Evolutionary conservation across 2,888 invertebrate genomes (phyloP).

Genomic region (Cremastinae sp.): DNA sequence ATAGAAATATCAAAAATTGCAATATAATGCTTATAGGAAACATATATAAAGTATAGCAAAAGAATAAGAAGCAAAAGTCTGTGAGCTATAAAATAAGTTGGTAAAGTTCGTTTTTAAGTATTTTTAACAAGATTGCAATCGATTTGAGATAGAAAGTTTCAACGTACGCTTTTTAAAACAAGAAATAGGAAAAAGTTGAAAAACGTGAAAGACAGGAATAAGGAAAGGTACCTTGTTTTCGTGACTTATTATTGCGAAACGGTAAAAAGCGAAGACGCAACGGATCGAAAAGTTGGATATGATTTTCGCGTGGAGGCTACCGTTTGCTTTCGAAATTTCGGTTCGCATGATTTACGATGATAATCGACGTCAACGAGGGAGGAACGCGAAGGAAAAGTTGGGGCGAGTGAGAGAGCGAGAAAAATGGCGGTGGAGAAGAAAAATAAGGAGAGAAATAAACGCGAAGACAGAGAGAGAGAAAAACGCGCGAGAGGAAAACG

Average conservation of each 20-base stretch:
- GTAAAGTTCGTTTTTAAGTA: too few species aligned
- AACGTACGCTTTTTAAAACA: too few species aligned
- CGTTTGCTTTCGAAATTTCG: constrained; percentile 48
- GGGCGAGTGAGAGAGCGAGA: constrained; percentile 9
- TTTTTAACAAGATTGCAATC: too few species aligned
- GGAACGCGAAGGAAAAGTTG: constrained; percentile 1
- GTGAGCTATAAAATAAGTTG: too few species aligned
- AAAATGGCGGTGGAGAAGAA: constrained; percentile 19
- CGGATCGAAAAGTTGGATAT: constrained; percentile 40
- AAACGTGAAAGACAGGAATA: too few species aligned
- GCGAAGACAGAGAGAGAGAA: constrained; percentile 6
- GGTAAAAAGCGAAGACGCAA: constrained; percentile 39
- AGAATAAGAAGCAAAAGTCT: too few species aligned
- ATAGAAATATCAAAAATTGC: too few species aligned
- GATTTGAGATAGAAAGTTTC: too few species aligned
- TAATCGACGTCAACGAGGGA: constrained; percentile 58
- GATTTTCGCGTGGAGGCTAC: constrained; percentile 61
- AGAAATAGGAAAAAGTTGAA: too few species aligned
- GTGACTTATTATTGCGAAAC: constrained; percentile 1
- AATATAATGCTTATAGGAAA: too few species aligned
- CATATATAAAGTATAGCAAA: too few species aligned
- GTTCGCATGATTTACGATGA: constrained; percentile 57
- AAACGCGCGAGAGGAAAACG: constrained; percentile 23
- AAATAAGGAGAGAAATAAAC: constrained; percentile 6
- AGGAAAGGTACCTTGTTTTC: too few species aligned